These are phyloP conservation scores for Xiphophorus birchmanni DNA, from an alignment of 2,797 vertebrate genomes.

Conservation along the genomic window DNA sequence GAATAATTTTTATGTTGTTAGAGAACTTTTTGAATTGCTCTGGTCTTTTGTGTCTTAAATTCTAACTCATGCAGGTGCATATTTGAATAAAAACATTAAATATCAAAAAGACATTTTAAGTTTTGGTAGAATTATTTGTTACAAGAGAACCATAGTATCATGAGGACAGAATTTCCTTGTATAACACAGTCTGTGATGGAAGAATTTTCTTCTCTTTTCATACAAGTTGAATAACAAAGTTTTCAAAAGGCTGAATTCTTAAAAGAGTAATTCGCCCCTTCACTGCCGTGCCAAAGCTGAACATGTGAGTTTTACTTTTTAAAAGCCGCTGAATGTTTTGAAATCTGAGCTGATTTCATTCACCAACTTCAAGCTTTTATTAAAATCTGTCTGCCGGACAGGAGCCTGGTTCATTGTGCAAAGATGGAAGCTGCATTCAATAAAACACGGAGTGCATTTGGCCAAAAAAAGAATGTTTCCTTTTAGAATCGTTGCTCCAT, in stretches of 20 bases:
- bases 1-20: conserved; percentile 28
- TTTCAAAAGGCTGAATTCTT: background rate
- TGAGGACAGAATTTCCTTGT: background rate
- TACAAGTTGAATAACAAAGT: background rate
- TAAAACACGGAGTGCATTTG: background rate
- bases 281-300: background rate
- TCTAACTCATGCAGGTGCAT: background rate
- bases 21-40: conserved; percentile 8
- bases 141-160: background rate
- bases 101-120: background rate
- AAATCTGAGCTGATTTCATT: conserved; percentile 22
- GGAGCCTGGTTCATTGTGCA: conserved; percentile 4
- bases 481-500: conserved; percentile 4
- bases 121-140: background rate
- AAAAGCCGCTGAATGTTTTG: conserved; percentile 25
- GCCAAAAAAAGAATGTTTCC: background rate
- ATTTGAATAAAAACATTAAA: background rate
- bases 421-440: conserved; percentile 15
- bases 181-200: background rate
- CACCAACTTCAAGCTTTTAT: conserved; percentile 1
- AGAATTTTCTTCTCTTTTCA: background rate
- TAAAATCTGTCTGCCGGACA: conserved; percentile 4
- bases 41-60: background rate
- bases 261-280: background rate
- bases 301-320: conserved; percentile 30